Conservation (phyloP, 2,797 vertebrate genomes). For the Cossypha polioptera region DNA sequence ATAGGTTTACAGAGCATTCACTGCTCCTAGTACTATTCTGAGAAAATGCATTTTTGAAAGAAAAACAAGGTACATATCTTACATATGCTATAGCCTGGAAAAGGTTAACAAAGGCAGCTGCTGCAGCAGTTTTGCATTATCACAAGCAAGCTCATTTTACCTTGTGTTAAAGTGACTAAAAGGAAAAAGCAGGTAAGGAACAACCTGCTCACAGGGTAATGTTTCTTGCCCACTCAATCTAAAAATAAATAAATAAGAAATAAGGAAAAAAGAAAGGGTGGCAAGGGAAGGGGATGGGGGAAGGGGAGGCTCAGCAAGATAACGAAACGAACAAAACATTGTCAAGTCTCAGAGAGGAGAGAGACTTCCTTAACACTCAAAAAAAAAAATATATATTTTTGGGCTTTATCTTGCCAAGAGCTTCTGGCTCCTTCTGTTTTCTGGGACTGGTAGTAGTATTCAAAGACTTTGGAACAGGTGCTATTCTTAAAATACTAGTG, state of each 20-base stretch:
- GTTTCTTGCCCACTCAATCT: background rate
- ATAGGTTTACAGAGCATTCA: background rate
- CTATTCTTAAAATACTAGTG: slow-evolving; percentile 6
- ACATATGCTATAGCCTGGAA: background rate
- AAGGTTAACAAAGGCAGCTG: background rate
- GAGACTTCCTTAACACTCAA: background rate
- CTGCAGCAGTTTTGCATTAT: background rate
- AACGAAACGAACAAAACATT: background rate
- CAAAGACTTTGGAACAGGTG: slow-evolving; percentile 18
- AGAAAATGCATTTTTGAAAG: background rate
- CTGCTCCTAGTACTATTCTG: background rate
- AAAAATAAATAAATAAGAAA: background rate
- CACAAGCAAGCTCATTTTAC: background rate
- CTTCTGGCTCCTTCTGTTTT: background rate
- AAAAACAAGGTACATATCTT: background rate
- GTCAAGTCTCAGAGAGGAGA: background rate
- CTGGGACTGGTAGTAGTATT: background rate
- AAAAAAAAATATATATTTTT: background rate
- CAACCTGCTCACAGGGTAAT: background rate
- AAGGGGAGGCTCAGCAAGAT: fast-evolving
- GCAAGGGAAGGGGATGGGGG: fast-evolving
- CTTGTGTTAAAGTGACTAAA: background rate
- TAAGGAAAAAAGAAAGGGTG: background rate
- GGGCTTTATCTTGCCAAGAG: background rate
- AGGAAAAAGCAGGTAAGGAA: background rate